These are phyloP conservation scores for Periparus ater DNA, from an alignment of 2,797 vertebrate genomes.

Conservation along the genomic window DNA sequence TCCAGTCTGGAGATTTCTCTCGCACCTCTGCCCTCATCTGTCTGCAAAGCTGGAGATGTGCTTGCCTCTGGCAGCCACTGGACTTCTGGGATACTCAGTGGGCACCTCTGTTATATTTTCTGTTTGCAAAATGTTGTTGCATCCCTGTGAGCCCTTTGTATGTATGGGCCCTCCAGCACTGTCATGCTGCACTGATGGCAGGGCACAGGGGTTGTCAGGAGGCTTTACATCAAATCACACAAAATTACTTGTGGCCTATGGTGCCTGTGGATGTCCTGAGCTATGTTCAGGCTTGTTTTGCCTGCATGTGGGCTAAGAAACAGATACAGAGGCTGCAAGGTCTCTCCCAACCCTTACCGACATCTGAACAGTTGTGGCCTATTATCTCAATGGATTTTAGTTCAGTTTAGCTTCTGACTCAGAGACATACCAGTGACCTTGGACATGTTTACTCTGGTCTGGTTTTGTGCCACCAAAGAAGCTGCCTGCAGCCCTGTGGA, in stretches of 20 bases:
- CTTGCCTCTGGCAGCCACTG: not conserved
- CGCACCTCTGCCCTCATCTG: not conserved
- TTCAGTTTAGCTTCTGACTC: not conserved
- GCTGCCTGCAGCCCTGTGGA: not conserved
- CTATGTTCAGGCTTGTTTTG: not conserved
- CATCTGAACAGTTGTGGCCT: rapidly evolving
- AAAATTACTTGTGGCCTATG: not conserved
- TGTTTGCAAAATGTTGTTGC: not conserved
- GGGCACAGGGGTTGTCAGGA: not conserved
- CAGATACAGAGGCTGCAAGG: not conserved
- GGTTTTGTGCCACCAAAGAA: not conserved
- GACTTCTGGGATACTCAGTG: not conserved
- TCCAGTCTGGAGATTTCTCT: not conserved
- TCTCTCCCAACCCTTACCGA: not conserved
- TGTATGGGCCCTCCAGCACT: rapidly evolving
- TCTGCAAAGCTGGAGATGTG: not conserved
- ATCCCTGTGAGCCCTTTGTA: not conserved
- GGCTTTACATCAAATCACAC: not conserved
- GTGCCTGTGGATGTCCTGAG: not conserved
- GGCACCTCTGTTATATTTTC: not conserved
- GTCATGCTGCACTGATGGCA: not conserved
- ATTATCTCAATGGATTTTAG: not conserved
- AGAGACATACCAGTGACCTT: not conserved
- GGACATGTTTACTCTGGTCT: not conserved
- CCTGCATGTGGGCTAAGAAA: not conserved